A percentile compares a stretch with the other conserved stretches of the same genome.
These are phyloP conservation scores for Rhopalosiphum maidis DNA, from an alignment of 1,140 invertebrate genomes.

Conservation along the genomic window DNA sequence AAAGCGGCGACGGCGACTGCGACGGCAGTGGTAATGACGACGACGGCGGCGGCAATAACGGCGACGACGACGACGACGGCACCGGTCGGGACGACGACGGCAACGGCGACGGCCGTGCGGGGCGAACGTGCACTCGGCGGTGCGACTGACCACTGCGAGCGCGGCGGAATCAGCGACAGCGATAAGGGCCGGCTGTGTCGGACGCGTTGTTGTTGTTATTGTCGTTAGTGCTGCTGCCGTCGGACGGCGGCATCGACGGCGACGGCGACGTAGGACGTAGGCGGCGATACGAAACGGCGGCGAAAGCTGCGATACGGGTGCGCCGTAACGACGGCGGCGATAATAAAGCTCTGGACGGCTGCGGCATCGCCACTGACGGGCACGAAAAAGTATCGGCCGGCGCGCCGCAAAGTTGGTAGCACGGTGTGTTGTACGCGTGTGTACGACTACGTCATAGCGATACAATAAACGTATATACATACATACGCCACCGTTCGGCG, in stretches of 20 bases:
- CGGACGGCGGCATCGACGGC: neutral
- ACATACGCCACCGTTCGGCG: neutral
- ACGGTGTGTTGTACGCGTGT: slow-evolving; percentile 16
- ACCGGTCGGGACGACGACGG: neutral
- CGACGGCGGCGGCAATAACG: neutral
- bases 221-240: slow-evolving; percentile 30
- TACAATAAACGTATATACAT: neutral
- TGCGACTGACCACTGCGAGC: slow-evolving; percentile 41
- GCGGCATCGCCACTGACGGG: slow-evolving; percentile 52
- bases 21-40: neutral
- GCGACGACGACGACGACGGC: neutral
- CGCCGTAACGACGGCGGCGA: slow-evolving; percentile 44
- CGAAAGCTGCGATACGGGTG: slow-evolving; percentile 19
- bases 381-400: slow-evolving; percentile 33
- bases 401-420: slow-evolving; percentile 44
- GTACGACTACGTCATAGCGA: neutral
- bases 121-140: slow-evolving; percentile 45
- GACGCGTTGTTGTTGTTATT: slow-evolving; percentile 7
- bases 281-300: slow-evolving; percentile 29
- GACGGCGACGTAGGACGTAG: neutral
- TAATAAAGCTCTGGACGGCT: slow-evolving; percentile 52
- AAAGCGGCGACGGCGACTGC: slow-evolving; percentile 4
- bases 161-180: slow-evolving; percentile 34
- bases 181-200: slow-evolving; percentile 1
- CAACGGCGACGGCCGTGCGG: slow-evolving; percentile 35